These are phyloP conservation scores for Hypotaenidia philippensis DNA, from an alignment of 2,797 vertebrate species.

Conservation along the genomic window DNA sequence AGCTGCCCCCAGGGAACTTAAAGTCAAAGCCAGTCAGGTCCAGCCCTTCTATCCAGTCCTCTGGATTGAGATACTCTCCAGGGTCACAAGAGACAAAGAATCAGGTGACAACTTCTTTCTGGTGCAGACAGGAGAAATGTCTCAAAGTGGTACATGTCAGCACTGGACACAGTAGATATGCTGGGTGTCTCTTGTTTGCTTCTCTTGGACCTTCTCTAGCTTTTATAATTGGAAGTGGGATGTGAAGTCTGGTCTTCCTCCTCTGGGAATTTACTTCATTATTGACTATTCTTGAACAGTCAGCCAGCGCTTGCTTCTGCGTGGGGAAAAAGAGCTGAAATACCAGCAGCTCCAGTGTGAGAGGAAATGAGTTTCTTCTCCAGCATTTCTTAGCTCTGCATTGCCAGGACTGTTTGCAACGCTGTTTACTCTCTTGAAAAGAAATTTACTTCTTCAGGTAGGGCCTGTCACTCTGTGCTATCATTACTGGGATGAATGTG, in stretches of 20 bases:
- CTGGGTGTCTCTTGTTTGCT: neutral
- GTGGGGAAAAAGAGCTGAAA: neutral
- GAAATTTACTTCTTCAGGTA: neutral
- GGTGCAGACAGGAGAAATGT: neutral
- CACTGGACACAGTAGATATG: neutral
- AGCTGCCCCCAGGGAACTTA: neutral
- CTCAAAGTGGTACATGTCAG: neutral
- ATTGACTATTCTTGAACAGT: neutral
- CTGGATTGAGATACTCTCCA: neutral
- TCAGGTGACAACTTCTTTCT: neutral
- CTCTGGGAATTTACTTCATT: neutral
- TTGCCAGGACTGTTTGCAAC: neutral
- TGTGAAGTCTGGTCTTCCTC: neutral
- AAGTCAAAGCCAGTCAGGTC: neutral
- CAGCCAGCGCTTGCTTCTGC: neutral
- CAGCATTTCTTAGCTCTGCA: neutral
- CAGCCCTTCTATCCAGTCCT: neutral
- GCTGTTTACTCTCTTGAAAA: neutral
- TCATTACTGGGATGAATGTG: neutral
- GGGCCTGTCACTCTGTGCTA: neutral
- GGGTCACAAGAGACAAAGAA: neutral
- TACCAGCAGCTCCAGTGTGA: neutral
- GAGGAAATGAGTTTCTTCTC: neutral
- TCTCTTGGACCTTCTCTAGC: neutral
- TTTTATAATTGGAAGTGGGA: neutral